phyloP scores from a whole-genome alignment of 2,888 invertebrate genomes.

The Drosophila greeni region DNA sequence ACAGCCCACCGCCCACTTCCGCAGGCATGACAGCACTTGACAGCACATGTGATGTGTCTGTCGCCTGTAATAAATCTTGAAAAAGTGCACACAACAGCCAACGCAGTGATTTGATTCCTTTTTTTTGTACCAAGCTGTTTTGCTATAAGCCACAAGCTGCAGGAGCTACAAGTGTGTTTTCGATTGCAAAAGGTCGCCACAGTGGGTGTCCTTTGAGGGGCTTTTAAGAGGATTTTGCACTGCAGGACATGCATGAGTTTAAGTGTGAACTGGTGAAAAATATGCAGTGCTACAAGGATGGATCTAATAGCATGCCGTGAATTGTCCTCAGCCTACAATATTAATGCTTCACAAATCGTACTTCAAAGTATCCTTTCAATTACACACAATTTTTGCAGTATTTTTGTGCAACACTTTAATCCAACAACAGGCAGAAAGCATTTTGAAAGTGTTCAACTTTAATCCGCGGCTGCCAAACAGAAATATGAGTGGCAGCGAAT shows the following conservation, averaged over 20 bases:
- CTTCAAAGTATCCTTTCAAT: too few species aligned
- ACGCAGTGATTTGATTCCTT: conserved; percentile 57
- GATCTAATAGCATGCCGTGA: background rate
- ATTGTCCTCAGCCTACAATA: background rate
- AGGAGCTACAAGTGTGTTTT: conserved; percentile 56
- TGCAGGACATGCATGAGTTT: background rate
- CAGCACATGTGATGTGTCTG: conserved; percentile 67
- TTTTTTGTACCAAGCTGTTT: conserved; percentile 28
- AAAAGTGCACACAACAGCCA: conserved; percentile 50
- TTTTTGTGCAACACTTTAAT: conserved; percentile 7
- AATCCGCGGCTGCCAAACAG: conserved; percentile 58
- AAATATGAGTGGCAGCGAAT: conserved; percentile 56
- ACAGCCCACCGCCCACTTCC: conserved; percentile 8
- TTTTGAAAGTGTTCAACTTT: conserved; percentile 45
- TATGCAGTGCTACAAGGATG: background rate
- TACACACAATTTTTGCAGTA: background rate
- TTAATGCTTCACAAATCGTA: background rate
- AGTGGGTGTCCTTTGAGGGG: conserved; percentile 10
- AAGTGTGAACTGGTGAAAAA: background rate
- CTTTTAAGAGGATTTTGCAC: background rate
- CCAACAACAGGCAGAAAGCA: conserved; percentile 13
- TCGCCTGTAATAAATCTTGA: conserved; percentile 69
- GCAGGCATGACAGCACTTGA: conserved; percentile 50
- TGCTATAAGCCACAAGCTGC: conserved; percentile 28
- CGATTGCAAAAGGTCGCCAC: conserved; percentile 16